Evolutionary conservation across 2,888 invertebrate genomes (phyloP).

Genomic region (Eristalis intricaria): DNA sequence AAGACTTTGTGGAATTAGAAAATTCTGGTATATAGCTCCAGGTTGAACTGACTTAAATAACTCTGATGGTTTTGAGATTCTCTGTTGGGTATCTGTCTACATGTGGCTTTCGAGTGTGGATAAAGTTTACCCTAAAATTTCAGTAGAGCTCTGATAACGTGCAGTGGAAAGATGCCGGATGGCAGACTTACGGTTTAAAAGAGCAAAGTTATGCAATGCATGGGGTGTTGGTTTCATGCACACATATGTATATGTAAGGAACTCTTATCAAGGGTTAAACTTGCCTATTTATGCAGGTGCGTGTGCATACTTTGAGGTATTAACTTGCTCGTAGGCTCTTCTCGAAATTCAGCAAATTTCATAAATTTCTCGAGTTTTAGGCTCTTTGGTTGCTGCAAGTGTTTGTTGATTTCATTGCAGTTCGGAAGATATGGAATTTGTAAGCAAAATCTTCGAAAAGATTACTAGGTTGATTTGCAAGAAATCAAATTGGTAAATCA

Average conservation of each 20-base stretch:
- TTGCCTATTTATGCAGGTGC: background rate
- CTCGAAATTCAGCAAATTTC: slow-evolving; percentile 40
- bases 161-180: slow-evolving; percentile 41
- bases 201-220: slow-evolving; percentile 48
- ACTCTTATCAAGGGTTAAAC: slow-evolving; percentile 10
- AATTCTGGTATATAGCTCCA: slow-evolving; percentile 18
- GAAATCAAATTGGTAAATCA: background rate
- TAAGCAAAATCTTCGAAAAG: slow-evolving; percentile 17
- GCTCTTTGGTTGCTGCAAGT: slow-evolving; percentile 2
- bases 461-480: slow-evolving; percentile 2
- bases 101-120: slow-evolving; percentile 17
- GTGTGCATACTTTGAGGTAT: slow-evolving; percentile 18
- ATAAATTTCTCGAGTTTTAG: slow-evolving; percentile 33
- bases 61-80: slow-evolving; percentile 44
- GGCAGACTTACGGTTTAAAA: slow-evolving; percentile 26
- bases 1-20: slow-evolving; percentile 57
- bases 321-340: slow-evolving; percentile 41
- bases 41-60: slow-evolving; percentile 44
- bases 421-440: slow-evolving; percentile 33
- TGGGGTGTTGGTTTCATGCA: background rate
- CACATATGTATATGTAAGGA: background rate
- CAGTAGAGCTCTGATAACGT: slow-evolving; percentile 43
- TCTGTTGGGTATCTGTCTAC: slow-evolving; percentile 19
- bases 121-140: slow-evolving; percentile 51
- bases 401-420: slow-evolving; percentile 34